These are phyloP conservation scores for Caenorhabditis brenneri DNA, from an alignment of 1,140 invertebrate genomes.

Conservation along the genomic window DNA sequence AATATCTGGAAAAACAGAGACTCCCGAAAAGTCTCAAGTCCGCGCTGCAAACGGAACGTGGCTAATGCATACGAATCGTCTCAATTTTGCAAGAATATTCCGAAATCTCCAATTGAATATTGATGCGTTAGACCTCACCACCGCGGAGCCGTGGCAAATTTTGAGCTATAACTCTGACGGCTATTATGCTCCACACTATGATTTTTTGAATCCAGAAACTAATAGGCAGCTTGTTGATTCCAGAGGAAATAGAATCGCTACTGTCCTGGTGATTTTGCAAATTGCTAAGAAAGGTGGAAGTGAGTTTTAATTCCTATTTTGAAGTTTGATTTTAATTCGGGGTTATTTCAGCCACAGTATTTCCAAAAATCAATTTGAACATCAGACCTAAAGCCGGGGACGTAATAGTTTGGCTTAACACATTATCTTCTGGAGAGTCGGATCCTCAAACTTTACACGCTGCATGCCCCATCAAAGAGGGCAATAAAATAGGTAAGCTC, in stretches of 20 bases:
- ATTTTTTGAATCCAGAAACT: slow-evolving; percentile 49
- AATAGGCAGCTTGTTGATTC: not conserved
- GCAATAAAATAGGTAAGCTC: slow-evolving; percentile 58
- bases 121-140: slow-evolving; percentile 40
- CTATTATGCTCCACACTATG: slow-evolving; percentile 57
- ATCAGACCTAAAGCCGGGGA: slow-evolving; percentile 57
- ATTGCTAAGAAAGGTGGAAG: slow-evolving; percentile 46
- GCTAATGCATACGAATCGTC: slow-evolving; percentile 38
- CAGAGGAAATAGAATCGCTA: slow-evolving; percentile 50
- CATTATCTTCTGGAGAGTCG: slow-evolving; percentile 45
- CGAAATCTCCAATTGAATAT: slow-evolving; percentile 43
- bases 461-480: slow-evolving; percentile 62
- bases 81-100: slow-evolving; percentile 15
- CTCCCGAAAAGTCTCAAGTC: not conserved
- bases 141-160: slow-evolving; percentile 46
- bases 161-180: slow-evolving; percentile 53
- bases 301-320: not conserved
- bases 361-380: slow-evolving; percentile 53
- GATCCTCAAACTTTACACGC: slow-evolving; percentile 58
- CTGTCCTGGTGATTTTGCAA: slow-evolving; percentile 44
- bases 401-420: slow-evolving; percentile 59
- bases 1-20: not conserved
- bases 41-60: slow-evolving; percentile 56
- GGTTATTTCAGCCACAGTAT: slow-evolving; percentile 58
- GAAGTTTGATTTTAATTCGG: not conserved